phyloP scores from a whole-genome alignment of 2,113 vertebrate genomes.

The Labeo catla region DNA sequence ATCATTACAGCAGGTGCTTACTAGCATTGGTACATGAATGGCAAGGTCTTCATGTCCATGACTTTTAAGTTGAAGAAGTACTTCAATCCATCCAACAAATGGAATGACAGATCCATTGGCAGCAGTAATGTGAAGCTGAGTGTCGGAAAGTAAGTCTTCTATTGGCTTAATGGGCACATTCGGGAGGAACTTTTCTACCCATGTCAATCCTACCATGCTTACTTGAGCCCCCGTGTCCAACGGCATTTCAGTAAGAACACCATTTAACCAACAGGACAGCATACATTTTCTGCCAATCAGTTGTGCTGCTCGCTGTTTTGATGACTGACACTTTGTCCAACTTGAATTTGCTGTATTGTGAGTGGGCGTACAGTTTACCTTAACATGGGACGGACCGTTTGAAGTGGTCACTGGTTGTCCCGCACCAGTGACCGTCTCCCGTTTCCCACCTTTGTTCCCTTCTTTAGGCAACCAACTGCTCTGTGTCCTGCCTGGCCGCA shows the following conservation, averaged over 20 bases:
- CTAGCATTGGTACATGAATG: constrained; percentile 46
- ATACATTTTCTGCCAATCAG: constrained; percentile 52
- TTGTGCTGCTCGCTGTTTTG: neutral
- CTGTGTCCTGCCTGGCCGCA: constrained; percentile 15
- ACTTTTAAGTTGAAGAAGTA: constrained; percentile 49
- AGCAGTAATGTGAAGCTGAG: constrained; percentile 38
- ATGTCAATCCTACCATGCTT: constrained; percentile 40
- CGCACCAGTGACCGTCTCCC: neutral
- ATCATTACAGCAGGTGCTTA: constrained; percentile 32
- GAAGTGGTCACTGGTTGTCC: constrained; percentile 42
- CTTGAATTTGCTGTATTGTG: neutral
- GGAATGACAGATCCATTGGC: constrained; percentile 56
- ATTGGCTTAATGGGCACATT: constrained; percentile 23
- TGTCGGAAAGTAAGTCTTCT: constrained; percentile 29
- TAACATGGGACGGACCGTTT: neutral
- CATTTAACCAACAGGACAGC: constrained; percentile 50
- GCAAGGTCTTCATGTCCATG: constrained; percentile 12
- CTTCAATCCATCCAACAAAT: constrained; percentile 55
- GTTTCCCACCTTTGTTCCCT: neutral
- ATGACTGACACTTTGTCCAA: neutral
- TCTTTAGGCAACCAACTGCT: constrained; percentile 6
- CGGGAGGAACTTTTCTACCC: constrained; percentile 26
- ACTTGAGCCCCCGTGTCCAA: constrained; percentile 52
- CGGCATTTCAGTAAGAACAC: constrained; percentile 38
- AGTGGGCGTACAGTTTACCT: neutral